Evolutionary conservation across 2,888 invertebrate genomes (phyloP).

Genomic region (Glyphotaelius pellucidus): DNA sequence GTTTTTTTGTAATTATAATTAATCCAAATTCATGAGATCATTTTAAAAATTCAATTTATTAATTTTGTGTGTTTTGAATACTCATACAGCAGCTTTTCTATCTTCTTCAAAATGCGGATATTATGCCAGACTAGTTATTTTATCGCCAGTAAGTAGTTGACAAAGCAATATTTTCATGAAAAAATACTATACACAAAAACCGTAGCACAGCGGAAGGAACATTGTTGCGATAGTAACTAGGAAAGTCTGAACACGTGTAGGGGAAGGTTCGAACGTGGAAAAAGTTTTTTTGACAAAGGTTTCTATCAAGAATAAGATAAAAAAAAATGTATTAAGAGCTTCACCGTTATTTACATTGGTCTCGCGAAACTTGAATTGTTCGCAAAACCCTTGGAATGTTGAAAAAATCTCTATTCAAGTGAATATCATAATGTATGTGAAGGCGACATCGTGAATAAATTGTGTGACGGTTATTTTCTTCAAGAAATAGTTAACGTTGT

Average conservation of each 20-base stretch:
- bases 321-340: background rate
- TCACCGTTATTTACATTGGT: background rate
- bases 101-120: too few species aligned
- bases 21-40: too few species aligned
- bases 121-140: background rate
- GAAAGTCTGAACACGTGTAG: background rate
- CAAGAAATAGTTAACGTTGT: background rate
- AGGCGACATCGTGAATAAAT: background rate
- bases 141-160: background rate
- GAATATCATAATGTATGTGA: background rate
- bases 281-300: background rate
- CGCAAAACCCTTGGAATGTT: background rate
- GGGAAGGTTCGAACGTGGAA: background rate
- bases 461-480: background rate
- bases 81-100: too few species aligned
- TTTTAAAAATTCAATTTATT: too few species aligned
- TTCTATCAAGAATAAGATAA: background rate
- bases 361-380: background rate
- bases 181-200: background rate
- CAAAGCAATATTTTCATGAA: background rate
- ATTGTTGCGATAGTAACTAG: background rate
- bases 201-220: background rate
- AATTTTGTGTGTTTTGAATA: too few species aligned
- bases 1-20: too few species aligned
- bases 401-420: background rate